These are phyloP conservation scores for Varanus komodoensis DNA, from an alignment of 2,113 vertebrate species.

Conservation along the genomic window DNA sequence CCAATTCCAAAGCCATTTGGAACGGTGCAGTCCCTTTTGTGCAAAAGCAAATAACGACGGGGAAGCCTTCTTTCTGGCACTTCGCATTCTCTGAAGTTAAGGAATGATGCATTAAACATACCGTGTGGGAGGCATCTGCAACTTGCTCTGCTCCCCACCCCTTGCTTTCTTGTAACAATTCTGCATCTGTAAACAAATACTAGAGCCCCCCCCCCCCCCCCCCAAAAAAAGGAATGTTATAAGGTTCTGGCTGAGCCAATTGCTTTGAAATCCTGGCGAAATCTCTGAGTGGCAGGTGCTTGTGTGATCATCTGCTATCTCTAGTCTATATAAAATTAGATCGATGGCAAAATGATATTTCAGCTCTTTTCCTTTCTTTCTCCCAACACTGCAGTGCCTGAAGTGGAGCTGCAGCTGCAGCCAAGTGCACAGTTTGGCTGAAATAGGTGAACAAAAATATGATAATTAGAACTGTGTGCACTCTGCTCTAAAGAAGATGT, in stretches of 20 bases:
- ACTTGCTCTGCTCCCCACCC: background rate
- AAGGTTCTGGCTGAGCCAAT: background rate
- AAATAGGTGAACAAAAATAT: background rate
- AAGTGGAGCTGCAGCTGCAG: slow-evolving; percentile 13
- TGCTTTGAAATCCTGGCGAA: background rate
- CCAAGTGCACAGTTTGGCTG: slow-evolving; percentile 13
- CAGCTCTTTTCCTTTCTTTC: slow-evolving; percentile 11
- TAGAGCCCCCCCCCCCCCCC: background rate
- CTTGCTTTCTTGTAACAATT: background rate
- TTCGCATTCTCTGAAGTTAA: background rate
- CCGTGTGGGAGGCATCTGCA: background rate
- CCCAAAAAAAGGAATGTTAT: too few species aligned
- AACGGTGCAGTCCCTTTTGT: background rate
- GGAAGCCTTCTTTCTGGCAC: background rate
- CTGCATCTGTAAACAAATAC: slow-evolving; percentile 16
- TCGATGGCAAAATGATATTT: slow-evolving; percentile 13
- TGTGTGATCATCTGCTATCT: slow-evolving; percentile 3
- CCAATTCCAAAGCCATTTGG: background rate
- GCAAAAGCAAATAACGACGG: background rate
- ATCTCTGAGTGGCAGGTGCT: slow-evolving; percentile 23
- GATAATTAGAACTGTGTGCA: background rate
- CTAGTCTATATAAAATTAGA: slow-evolving; percentile 12
- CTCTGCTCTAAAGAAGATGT: background rate
- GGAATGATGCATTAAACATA: slow-evolving; percentile 4
- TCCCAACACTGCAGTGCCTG: background rate